Conservation (phyloP, 2,797 vertebrate genomes). For the Falco rusticolus region DNA sequence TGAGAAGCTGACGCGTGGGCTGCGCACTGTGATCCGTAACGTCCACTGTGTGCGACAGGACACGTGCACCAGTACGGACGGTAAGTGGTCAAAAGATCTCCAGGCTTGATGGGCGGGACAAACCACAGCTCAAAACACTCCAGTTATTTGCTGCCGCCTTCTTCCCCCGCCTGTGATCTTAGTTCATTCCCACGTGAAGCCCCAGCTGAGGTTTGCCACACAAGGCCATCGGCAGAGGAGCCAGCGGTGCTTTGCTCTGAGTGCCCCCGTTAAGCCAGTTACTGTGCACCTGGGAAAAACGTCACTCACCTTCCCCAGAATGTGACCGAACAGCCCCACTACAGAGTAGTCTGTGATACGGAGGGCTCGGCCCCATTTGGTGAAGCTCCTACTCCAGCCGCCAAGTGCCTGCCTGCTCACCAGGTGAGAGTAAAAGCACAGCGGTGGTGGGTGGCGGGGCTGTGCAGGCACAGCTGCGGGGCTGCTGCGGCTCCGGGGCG, state of each 20-base stretch:
- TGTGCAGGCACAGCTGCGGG: neutral
- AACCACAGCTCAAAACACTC: neutral
- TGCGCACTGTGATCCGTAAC: too few species aligned
- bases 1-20: neutral
- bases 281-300: neutral
- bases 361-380: neutral
- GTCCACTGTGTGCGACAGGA: neutral
- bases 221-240: neutral
- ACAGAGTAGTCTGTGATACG: neutral
- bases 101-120: neutral
- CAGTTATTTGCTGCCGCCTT: neutral
- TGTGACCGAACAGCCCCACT: too few species aligned
- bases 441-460: accelerated
- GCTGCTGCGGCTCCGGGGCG: neutral
- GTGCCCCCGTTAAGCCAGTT: neutral
- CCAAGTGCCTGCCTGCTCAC: neutral
- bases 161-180: neutral
- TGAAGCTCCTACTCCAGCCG: neutral
- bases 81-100: neutral
- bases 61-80: neutral
- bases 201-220: neutral
- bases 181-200: too few species aligned
- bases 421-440: too few species aligned
- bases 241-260: neutral
- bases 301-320: too few species aligned